phyloP scores from a whole-genome alignment of 2,113 vertebrate genomes.

The Numenius arquata region DNA sequence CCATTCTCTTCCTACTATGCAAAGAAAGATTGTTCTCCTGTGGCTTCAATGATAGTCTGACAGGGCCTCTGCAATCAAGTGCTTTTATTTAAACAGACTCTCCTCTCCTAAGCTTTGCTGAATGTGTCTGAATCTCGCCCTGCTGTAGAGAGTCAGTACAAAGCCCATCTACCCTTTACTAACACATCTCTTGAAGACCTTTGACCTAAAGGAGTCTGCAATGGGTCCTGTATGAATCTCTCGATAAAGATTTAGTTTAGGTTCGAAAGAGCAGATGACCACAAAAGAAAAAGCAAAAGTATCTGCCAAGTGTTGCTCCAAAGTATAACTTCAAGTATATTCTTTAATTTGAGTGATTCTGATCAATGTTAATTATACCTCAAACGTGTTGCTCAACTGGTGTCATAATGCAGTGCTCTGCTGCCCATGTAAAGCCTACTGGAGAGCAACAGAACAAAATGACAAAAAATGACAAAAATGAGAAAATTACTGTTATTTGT shows the following conservation, averaged over 20 bases:
- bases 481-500: background rate
- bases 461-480: background rate
- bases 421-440: background rate
- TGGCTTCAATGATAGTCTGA: background rate
- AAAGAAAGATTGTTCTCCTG: background rate
- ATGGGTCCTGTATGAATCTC: background rate
- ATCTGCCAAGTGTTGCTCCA: background rate
- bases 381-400: background rate
- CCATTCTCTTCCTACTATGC: background rate
- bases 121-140: background rate
- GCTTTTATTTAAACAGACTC: constrained; percentile 19
- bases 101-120: background rate
- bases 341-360: background rate
- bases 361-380: background rate
- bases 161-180: background rate
- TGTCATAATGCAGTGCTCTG: background rate
- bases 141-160: background rate
- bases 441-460: background rate
- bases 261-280: background rate
- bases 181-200: background rate
- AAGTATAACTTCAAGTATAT: background rate
- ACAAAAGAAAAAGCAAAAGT: background rate
- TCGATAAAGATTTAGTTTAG: background rate
- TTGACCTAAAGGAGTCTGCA: background rate
- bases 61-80: constrained; percentile 27